Base-by-base conservation (phyloP, 2,888 invertebrate species). In the Chrysotoxum bicinctum region DNA sequence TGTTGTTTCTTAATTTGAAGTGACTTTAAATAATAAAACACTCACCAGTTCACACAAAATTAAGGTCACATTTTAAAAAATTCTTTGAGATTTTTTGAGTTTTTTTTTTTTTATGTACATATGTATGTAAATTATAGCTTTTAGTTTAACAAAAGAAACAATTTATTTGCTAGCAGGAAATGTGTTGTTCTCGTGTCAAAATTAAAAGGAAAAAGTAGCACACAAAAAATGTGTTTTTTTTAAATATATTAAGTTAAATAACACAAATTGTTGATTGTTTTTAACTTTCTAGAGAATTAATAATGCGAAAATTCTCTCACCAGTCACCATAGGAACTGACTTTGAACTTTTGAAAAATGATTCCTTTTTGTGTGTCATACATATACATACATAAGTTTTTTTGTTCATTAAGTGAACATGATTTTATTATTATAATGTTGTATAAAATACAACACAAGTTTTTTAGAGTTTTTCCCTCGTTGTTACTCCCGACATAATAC, bases 401-500 rank as follows among this genome's bases (percentile, higher is more conserved):
- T 14, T 40, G 0, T 40, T 58, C 21, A 64, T 19, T 64, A 45
- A 43, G 16, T 19, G n/a, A 45, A 64, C 14, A 43, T 30, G 62
- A 45, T 16, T 64, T 45, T 16, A 45, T 45, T 50, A 23, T 43
- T 64, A 14, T 58, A 32, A 37, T 37, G 8, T 40, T 23, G 16
- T 43, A 30, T 16, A 43, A 62, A 43, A 62, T n/a, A 62, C 8
- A 60, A 56, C 40, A 60, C 16, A 43, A 5, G 12, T 40, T 58
- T 54, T 21, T 43, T 0, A 7, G 26, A 8, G 1, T 45, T 37
- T 45, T 19, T 32, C 30, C 14, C 14, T 64, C 19, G n/a, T 16
- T n/a, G n/a, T n/a, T n/a, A n/a, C n/a, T n/a, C n/a, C 77, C 66
- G 72, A 64, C 68, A 77, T 43, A n/a, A 43, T 70, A 26, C 66